These are phyloP conservation scores for Heliconius hermathena DNA, from an alignment of 1,140 invertebrate species.

Conservation along the genomic window DNA sequence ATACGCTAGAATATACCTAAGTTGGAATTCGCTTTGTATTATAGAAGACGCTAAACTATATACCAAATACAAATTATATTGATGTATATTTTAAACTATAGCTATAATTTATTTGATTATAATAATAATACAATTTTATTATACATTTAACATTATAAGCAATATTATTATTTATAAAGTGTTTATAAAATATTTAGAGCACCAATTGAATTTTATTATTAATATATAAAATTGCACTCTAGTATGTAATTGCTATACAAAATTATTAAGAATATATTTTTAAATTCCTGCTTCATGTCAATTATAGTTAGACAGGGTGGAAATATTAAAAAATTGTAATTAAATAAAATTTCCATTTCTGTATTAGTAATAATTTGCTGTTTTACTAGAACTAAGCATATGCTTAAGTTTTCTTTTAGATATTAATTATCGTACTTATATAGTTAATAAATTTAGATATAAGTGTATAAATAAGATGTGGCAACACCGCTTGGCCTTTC, in stretches of 20 bases:
- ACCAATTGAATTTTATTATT: conserved; percentile 10
- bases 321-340: conserved; percentile 58
- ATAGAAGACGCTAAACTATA: conserved; percentile 61
- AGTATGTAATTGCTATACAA: neutral
- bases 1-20: conserved; percentile 81
- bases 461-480: conserved; percentile 61
- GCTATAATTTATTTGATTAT: conserved; percentile 11
- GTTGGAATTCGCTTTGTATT: conserved; percentile 75
- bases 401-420: conserved; percentile 25
- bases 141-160: conserved; percentile 33
- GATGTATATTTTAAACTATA: conserved; percentile 35
- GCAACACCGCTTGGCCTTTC: conserved; percentile 82
- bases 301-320: conserved; percentile 71
- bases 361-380: conserved; percentile 47
- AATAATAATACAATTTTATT: neutral
- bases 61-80: conserved; percentile 66
- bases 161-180: conserved; percentile 44
- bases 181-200: conserved; percentile 23
- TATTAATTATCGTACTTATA: conserved; percentile 51
- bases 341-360: conserved; percentile 56
- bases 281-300: conserved; percentile 73
- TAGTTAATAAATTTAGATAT: conserved; percentile 38
- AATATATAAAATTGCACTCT: conserved; percentile 11
- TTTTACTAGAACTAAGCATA: conserved; percentile 33
- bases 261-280: conserved; percentile 16